Base-by-base conservation (phyloP, 1,140 invertebrate species). In the Metopolophium dirhodum region DNA sequence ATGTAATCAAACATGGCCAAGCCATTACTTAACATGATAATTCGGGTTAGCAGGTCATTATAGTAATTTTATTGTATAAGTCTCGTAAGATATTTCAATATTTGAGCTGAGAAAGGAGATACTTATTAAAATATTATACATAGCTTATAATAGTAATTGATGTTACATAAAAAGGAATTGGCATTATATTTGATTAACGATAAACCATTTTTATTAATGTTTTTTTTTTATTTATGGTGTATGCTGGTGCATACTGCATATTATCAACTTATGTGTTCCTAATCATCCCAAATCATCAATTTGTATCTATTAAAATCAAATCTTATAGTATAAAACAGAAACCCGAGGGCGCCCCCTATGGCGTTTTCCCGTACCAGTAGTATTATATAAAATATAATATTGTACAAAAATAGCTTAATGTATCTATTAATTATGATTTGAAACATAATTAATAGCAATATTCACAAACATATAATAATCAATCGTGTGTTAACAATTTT, bases 51-150 rank as follows among this genome's bases (percentile, higher is more conserved):
- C 47, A 20, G 86, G 86, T 14, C 30, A 51, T 35, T 86, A 86
- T 86, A 26, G 37, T 86, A 86, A 86, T 86, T 45, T 35, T 88
- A 51, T 49, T 88, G 86, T 49, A 87, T n/a, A 87, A 41, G 41
- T 11, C 3, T 45, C 23, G 37, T 41, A 85, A 85, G 41, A 41
- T 85, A 85, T 85, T 85, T 85, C 37, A 45, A 45, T 41, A 85
- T 41, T 85, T 45, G 23, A 41, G 23, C 2, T 6, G 37, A 45
- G 41, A 85, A 85, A 23, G 26, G 22, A 26, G 37, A 26, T 45
- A 85, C 2, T 41, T 4, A 77, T 77, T 77, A 26, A 45, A 85
- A 41, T 85, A 85, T 11, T 37, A 30, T 45, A 45, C 3, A n/a
- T 18, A 68, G 61, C n/a, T 68, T n/a, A 68, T n/a, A n/a, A 77